Percentiles rank a stretch among this genome's conserved stretches.
Conservation (phyloP, 2,113 vertebrate species). For the Bagarius yarrelli region DNA sequence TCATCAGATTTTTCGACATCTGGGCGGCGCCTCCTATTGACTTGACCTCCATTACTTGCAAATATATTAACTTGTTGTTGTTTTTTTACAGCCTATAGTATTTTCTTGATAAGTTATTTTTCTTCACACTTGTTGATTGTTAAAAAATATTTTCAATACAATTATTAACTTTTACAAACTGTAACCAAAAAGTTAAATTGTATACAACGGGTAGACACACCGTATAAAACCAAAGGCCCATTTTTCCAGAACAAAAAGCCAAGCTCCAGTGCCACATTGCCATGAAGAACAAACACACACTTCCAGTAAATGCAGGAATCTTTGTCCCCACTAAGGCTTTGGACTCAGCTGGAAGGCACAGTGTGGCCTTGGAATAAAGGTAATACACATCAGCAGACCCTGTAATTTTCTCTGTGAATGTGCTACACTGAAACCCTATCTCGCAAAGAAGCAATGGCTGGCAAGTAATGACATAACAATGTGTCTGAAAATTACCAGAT, state of each 20-base stretch:
- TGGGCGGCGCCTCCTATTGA: no score
- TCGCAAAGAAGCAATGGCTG: conserved; percentile 53
- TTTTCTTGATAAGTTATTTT: neutral
- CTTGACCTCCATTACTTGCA: no score
- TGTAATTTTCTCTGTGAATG: conserved; percentile 64
- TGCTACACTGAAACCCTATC: conserved; percentile 50
- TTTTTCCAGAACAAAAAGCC: neutral
- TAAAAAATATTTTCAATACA: no score
- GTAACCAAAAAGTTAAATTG: no score
- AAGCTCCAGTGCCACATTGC: conserved; percentile 1
- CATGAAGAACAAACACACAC: conserved; percentile 3
- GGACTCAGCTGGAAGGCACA: conserved; percentile 18
- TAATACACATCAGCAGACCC: conserved; percentile 58
- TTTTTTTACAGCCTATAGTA: neutral
- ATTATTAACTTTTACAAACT: no score
- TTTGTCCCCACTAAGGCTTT: conserved; percentile 26
- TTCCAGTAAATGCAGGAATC: conserved; percentile 29
- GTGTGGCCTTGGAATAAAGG: conserved; percentile 50
- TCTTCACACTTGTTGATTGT: no score
- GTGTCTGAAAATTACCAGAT: conserved; percentile 46
- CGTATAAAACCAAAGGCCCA: neutral
- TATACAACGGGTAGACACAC: neutral
- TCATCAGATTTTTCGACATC: no score
- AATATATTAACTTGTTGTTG: no score
- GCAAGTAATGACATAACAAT: conserved; percentile 62